phyloP scores from a whole-genome alignment of 2,113 vertebrate species.

The Sceloporus undulatus region DNA sequence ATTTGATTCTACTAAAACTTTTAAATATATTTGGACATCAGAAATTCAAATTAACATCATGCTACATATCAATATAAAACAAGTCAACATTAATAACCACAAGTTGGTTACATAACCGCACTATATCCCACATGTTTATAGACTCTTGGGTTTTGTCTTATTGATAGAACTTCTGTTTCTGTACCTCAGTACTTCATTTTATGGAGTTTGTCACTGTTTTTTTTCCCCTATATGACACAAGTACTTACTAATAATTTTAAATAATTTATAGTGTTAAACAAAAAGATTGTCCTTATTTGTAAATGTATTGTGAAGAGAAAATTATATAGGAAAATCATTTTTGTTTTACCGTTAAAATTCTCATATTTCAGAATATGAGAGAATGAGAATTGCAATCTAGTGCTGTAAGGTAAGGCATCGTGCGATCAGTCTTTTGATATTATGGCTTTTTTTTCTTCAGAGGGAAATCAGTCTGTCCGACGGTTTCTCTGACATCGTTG shows the following conservation, averaged over 20 bases:
- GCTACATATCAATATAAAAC: background rate
- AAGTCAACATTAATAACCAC: background rate
- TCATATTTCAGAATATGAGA: background rate
- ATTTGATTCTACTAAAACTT: conserved; percentile 7
- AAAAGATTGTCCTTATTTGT: background rate
- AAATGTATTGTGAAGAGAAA: background rate
- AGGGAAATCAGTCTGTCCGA: conserved; percentile 91
- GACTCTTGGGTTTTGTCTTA: background rate
- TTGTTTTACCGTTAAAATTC: background rate
- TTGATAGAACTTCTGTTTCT: background rate
- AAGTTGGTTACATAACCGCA: background rate
- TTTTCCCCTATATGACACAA: background rate
- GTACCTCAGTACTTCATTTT: background rate
- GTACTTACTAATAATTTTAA: background rate
- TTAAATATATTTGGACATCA: background rate
- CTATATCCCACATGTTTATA: background rate
- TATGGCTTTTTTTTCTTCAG: conserved; percentile 77
- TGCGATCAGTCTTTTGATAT: conserved; percentile 29
- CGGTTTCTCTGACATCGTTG: conserved; percentile 86
- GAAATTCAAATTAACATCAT: background rate
- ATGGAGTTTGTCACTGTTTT: background rate
- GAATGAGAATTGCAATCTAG: background rate
- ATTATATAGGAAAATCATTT: conserved; percentile 20
- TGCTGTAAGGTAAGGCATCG: background rate
- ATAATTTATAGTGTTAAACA: background rate